These are phyloP conservation scores for Phylloscopus trochiloides DNA, from an alignment of 2,113 vertebrate genomes.

Conservation along the genomic window DNA sequence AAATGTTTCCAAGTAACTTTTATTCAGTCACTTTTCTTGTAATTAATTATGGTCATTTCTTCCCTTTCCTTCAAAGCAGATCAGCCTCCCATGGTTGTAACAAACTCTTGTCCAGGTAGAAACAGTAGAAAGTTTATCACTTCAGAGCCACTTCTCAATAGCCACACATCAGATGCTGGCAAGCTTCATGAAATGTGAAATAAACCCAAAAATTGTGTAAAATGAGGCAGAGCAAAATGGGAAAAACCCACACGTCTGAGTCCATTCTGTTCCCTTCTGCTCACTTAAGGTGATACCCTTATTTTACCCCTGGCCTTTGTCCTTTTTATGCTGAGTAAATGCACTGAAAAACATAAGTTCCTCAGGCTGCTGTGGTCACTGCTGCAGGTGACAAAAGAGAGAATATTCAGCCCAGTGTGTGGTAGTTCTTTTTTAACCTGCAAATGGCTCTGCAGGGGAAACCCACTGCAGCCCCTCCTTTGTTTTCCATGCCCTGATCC, in stretches of 20 bases:
- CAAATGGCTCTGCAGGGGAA: neutral
- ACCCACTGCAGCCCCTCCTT: neutral
- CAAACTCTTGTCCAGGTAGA: neutral
- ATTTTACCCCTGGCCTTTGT: neutral
- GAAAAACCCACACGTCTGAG: neutral
- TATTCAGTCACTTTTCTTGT: neutral
- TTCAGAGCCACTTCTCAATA: neutral
- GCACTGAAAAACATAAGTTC: neutral
- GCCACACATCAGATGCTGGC: neutral
- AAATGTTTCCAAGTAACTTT: neutral
- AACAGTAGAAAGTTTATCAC: neutral
- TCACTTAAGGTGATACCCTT: neutral
- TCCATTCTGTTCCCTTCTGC: neutral
- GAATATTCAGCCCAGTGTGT: neutral
- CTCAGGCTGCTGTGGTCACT: neutral
- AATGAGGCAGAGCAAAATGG: neutral
- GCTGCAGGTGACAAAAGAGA: neutral
- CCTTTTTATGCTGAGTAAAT: neutral
- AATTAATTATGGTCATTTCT: neutral
- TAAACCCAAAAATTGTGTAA: neutral
- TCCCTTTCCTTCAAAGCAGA: neutral
- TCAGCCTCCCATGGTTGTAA: neutral
- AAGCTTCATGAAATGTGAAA: neutral
- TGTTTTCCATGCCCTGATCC: neutral
- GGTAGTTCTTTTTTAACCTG: neutral